Evolutionary conservation across 1,140 invertebrate genomes (phyloP), one percentile per base, ranked within the genome.

Genomic region (Ectropis grisescens): DNA sequence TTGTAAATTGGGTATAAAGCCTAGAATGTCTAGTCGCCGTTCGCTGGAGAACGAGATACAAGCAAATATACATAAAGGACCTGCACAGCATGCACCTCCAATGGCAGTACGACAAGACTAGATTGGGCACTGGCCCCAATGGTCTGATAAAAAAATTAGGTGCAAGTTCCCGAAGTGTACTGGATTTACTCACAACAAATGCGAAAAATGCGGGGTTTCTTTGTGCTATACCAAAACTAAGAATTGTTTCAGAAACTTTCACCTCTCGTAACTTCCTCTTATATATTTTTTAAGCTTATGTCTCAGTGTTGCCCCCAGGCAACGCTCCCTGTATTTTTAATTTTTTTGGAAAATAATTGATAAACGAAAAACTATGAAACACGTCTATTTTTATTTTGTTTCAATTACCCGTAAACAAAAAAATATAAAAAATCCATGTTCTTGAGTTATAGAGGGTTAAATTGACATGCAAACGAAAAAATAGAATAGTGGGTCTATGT

Each of bases 71-170:
- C 42, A 37, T 22, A 58, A 57, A 47, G 54, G 55, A 14, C 49
- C 45, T 32, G 41, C 49, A 9, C 56, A 59, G 14, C n/a, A n/a
- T n/a, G n/a, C n/a, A n/a, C n/a, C n/a, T n/a, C n/a, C n/a, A n/a
- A n/a, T n/a, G n/a, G n/a, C 49, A 33, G 55, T 68, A 12, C 37
- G 60, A 1, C 42, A 49, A 42, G 65, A 79, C 32, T 49, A 67
- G 16, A 50, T 60, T 41, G 55, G 60, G 4, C 60, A 74, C 41
- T 70, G 65, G 67, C 62, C 62, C 0, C n/a, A n/a, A n/a, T n/a
- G n/a, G n/a, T n/a, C n/a, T n/a, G n/a, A n/a, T n/a, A n/a, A n/a
- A n/a, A n/a, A n/a, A n/a, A n/a, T n/a, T n/a, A n/a, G n/a, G n/a
- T n/a, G n/a, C n/a, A n/a, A n/a, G n/a, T n/a, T n/a, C n/a, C n/a